Conservation (phyloP, 2,797 vertebrate species). For the Hipposideros larvatus region DNA sequence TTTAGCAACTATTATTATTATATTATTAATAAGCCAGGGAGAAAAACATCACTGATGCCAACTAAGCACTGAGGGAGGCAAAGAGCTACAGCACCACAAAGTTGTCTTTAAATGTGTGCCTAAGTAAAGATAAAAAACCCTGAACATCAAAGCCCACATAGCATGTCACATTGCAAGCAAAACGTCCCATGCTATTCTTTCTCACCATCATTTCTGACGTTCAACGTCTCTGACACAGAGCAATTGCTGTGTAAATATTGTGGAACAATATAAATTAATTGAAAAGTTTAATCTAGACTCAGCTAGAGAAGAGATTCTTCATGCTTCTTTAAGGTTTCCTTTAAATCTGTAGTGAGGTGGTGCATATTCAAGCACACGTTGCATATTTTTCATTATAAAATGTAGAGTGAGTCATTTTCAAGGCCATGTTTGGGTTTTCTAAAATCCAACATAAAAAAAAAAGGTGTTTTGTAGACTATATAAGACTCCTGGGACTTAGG, state of each 20-base stretch:
- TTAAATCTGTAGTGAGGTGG: neutral
- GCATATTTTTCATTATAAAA: neutral
- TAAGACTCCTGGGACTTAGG: accelerated
- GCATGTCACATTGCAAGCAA: neutral
- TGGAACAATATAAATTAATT: neutral
- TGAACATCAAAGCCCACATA: neutral
- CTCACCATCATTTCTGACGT: neutral
- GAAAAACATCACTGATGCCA: neutral
- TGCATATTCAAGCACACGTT: accelerated
- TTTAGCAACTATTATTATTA: neutral
- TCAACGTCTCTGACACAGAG: neutral
- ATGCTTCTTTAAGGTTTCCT: neutral
- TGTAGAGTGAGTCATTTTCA: neutral
- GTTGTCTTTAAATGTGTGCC: neutral
- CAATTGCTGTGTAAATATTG: neutral
- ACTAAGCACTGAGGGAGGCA: neutral
- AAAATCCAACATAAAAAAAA: neutral
- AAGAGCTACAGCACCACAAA: accelerated
- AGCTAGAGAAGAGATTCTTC: neutral
- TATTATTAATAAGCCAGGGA: neutral
- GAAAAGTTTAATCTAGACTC: neutral
- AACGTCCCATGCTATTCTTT: accelerated
- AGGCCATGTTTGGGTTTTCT: neutral
- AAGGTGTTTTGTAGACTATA: neutral
- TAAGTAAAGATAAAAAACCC: neutral